Evolutionary conservation across 92 coral and sea anemone species (phyloP).

Genomic region (Umimayanthus kanabou): DNA sequence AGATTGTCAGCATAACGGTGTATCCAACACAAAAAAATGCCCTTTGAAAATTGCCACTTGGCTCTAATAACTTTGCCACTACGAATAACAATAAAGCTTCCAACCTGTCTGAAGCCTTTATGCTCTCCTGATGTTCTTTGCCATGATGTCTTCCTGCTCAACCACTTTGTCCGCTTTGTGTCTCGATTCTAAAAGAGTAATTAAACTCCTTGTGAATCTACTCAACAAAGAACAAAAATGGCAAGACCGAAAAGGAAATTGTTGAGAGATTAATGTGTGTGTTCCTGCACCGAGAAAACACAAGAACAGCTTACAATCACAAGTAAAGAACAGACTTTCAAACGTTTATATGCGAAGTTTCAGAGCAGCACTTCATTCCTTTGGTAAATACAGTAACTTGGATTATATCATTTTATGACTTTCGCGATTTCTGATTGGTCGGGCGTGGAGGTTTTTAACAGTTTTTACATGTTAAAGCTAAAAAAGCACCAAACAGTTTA

Average conservation of each 20-base stretch:
- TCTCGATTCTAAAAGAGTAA: conserved; percentile 60
- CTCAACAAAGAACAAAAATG: not conserved
- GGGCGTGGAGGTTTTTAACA: not conserved
- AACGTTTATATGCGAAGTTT: not conserved
- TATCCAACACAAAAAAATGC: too few relatives aligned
- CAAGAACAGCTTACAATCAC: too few relatives aligned
- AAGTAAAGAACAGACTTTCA: too few relatives aligned
- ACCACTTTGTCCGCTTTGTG: conserved; percentile 83
- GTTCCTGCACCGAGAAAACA: too few relatives aligned
- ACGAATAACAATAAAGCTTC: conserved; percentile 48
- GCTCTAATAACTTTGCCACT: not conserved
- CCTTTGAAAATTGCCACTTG: too few relatives aligned
- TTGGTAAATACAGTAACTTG: not conserved
- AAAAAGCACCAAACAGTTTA: not conserved
- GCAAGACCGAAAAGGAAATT: not conserved
- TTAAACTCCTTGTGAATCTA: not conserved
- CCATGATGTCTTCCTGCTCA: conserved; percentile 82
- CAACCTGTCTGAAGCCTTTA: conserved; percentile 51
- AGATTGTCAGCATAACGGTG: not conserved
- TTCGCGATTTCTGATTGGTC: not conserved
- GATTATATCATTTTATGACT: too few relatives aligned
- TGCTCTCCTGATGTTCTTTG: conserved; percentile 71
- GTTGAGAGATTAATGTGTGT: too few relatives aligned
- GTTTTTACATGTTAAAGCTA: not conserved
- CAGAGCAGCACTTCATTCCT: not conserved